Percentiles rank a stretch among this genome's conserved stretches.
Conservation (phyloP, 2,797 vertebrate genomes). For the Amniataba percoides region DNA sequence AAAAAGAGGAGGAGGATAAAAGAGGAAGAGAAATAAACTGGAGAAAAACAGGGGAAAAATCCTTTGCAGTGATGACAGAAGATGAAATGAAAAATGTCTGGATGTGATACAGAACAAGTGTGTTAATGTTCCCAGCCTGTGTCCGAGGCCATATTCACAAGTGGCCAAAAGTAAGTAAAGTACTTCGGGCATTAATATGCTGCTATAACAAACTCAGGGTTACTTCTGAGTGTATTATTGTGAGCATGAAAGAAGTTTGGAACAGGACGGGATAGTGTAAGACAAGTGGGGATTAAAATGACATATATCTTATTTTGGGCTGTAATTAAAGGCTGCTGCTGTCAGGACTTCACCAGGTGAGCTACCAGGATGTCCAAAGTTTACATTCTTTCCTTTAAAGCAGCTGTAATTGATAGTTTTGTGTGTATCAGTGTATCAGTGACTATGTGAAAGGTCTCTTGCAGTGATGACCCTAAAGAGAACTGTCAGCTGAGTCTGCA, state of each 20-base stretch:
- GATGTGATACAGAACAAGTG: slow-evolving; percentile 10
- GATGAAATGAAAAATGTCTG: slow-evolving; percentile 14
- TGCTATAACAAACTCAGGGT: background rate
- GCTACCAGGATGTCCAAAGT: background rate
- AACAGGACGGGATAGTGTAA: background rate
- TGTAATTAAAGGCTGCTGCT: no score
- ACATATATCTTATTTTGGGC: no score
- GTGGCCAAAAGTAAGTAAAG: background rate
- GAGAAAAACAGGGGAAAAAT: slow-evolving; percentile 1
- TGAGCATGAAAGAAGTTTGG: background rate
- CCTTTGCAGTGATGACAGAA: slow-evolving; percentile 14
- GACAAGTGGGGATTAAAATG: background rate
- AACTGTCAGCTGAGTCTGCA: no score
- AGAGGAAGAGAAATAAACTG: slow-evolving; percentile 12
- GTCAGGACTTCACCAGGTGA: no score
- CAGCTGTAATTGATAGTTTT: background rate
- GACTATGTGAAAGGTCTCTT: no score
- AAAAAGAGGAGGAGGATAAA: background rate
- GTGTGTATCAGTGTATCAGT: background rate
- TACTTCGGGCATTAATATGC: background rate
- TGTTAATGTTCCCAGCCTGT: background rate
- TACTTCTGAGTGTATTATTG: background rate
- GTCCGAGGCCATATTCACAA: background rate
- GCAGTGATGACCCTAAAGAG: no score
- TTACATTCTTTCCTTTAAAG: background rate